phyloP scores from a whole-genome alignment of 1,140 invertebrate species.

The Drosophila sp. region DNA sequence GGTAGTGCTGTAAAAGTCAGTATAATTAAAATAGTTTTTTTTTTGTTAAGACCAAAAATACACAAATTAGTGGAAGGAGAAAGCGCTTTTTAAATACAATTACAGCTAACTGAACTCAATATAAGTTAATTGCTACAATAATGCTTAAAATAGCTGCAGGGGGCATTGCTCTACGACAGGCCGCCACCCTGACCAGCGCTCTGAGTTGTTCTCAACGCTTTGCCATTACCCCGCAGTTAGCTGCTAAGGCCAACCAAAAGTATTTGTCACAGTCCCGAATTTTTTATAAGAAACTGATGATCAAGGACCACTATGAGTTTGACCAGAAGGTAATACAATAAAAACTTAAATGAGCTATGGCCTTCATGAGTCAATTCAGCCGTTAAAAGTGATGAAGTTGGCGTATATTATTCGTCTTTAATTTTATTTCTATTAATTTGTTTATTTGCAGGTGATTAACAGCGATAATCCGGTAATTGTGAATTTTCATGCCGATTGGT shows the following conservation, averaged over 20 bases:
- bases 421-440: background rate
- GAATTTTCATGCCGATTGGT: conserved; percentile 96
- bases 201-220: conserved; percentile 61
- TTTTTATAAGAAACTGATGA: conserved; percentile 65
- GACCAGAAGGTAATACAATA: conserved; percentile 74
- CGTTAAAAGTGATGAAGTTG: conserved; percentile 8
- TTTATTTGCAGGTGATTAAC: conserved; percentile 88
- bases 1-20: no score
- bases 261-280: conserved; percentile 67
- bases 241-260: conserved; percentile 61
- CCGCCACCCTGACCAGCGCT: conserved; percentile 55
- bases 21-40: no score
- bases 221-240: conserved; percentile 47
- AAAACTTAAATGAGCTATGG: conserved; percentile 43
- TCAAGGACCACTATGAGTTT: conserved; percentile 82
- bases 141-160: conserved; percentile 77
- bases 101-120: background rate
- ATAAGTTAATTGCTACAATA: background rate
- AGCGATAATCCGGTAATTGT: conserved; percentile 92
- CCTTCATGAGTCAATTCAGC: conserved; percentile 35
- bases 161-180: conserved; percentile 64
- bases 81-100: background rate
- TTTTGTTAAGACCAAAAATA: no score
- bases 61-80: no score
- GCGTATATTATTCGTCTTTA: conserved; percentile 22